Evolutionary conservation across 2,797 vertebrate species (phyloP), one percentile per base, ranked within the genome.

Genomic region (Artibeus jamaicensis): DNA sequence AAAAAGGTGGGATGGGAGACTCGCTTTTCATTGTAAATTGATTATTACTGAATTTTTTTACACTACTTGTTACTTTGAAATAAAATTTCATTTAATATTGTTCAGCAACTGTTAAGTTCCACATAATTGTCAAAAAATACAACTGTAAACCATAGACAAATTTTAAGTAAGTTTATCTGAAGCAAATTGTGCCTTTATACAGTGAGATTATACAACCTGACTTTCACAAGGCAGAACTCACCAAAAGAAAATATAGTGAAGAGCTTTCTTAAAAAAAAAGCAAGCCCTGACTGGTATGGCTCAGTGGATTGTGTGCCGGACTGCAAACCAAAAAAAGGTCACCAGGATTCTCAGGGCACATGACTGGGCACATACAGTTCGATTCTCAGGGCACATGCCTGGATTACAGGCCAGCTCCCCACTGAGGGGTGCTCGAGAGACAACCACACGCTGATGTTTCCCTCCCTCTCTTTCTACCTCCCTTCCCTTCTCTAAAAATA

Each of bases 131-230:
- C 37, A 90, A 86, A 59, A 82, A 76, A 88, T 78, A 82, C 21
- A 93, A 50, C 21, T 76, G 44, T 89, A 90, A 86, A 62, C n/a
- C 37, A 46, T 62, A 18, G 65, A 78, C 42, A 68, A 34, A 42
- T 89, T 53, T 39, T 26, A 92, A 89, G 39, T 37, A 86, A 62
- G 57, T 87, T 92, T 87, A 57, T 48, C 57, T 92, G 77, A 92
- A 92, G 74, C 15, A 97, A 84, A 39, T 78, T 34, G 57, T 83
- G 78, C 24, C 44, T 90, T 87, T 77, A 95, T 89, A 86, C 6
- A 91, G 10, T 71, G 21, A 83, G 71, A 83, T 0, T 39, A 18
- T 9, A 65, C 42, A 37, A 68, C 18, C 42, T 76, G 76, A 86
- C 29, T 96, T 86, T 42, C 48, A 86, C 37, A 84, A 85, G 87